These are phyloP conservation scores for Syngnathus acus DNA, from an alignment of 2,797 vertebrate genomes.

Conservation along the genomic window DNA sequence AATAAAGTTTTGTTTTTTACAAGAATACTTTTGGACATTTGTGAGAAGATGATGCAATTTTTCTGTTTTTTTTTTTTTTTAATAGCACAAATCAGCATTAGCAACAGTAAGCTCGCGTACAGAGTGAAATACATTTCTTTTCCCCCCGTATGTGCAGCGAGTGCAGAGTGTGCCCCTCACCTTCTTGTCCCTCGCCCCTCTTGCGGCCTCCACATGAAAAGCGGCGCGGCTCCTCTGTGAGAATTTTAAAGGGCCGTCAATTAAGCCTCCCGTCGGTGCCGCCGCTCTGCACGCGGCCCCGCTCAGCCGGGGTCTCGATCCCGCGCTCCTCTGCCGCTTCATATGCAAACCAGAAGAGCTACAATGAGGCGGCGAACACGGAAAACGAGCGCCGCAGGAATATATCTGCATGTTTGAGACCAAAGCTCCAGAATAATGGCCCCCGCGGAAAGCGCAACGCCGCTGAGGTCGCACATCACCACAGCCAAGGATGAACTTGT, in stretches of 20 bases:
- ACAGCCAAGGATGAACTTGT: not conserved
- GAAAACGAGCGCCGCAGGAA: slow-evolving; percentile 2
- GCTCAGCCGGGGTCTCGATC: slow-evolving; percentile 56
- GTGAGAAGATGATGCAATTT: no score
- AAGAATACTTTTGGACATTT: not conserved
- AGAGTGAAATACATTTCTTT: not conserved
- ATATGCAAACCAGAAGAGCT: slow-evolving; percentile 43
- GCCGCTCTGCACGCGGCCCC: slow-evolving; percentile 60
- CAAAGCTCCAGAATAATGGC: not conserved
- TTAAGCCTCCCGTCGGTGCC: slow-evolving; percentile 47
- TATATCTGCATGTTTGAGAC: slow-evolving; percentile 7
- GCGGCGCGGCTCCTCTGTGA: slow-evolving; percentile 56
- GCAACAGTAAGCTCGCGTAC: not conserved
- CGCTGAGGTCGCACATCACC: not conserved
- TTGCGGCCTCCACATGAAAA: slow-evolving; percentile 44
- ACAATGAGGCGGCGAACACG: slow-evolving; percentile 10
- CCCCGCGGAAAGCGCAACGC: not conserved
- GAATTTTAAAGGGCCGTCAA: slow-evolving; percentile 67
- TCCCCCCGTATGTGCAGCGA: slow-evolving; percentile 28
- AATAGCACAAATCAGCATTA: not conserved
- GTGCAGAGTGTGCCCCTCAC: slow-evolving; percentile 25
- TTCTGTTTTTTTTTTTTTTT: not conserved
- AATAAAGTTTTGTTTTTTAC: not conserved
- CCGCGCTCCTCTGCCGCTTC: slow-evolving; percentile 30
- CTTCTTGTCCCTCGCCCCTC: slow-evolving; percentile 20